phyloP scores from a whole-genome alignment of 2,113 vertebrate genomes.

The Hippolais icterina region DNA sequence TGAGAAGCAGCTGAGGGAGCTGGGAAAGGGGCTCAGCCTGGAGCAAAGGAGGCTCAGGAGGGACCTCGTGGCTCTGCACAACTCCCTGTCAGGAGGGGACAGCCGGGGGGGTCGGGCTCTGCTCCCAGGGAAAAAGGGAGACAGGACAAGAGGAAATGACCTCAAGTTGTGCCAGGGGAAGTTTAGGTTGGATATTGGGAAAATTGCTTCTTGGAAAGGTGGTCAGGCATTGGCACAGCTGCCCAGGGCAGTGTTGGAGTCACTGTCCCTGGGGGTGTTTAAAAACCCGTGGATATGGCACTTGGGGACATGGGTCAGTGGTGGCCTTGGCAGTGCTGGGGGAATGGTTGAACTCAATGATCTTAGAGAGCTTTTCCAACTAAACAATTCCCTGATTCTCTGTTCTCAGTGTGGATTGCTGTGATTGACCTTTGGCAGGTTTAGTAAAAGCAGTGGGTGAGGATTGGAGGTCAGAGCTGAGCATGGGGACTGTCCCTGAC shows the following conservation, averaged over 20 bases:
- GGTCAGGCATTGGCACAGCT: neutral
- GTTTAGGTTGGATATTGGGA: neutral
- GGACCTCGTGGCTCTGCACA: neutral
- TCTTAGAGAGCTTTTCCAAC: neutral
- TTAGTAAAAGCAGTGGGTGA: neutral
- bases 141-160: fast-evolving
- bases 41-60: neutral
- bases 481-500: fast-evolving
- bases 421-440: too few relatives aligned
- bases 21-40: neutral
- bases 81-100: neutral
- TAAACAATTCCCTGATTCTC: neutral
- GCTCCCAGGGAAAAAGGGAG: neutral
- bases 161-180: fast-evolving
- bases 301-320: neutral
- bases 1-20: neutral
- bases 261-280: neutral
- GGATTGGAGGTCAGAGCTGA: neutral
- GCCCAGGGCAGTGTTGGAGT: neutral
- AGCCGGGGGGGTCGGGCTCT: fast-evolving
- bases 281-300: neutral
- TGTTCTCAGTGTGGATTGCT: fast-evolving
- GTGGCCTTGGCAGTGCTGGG: neutral
- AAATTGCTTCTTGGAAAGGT: neutral
- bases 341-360: neutral